Evolutionary conservation across 1,140 invertebrate species (phyloP), one percentile per base, ranked within the genome.

Genomic region (Oncopeltus fasciatus): DNA sequence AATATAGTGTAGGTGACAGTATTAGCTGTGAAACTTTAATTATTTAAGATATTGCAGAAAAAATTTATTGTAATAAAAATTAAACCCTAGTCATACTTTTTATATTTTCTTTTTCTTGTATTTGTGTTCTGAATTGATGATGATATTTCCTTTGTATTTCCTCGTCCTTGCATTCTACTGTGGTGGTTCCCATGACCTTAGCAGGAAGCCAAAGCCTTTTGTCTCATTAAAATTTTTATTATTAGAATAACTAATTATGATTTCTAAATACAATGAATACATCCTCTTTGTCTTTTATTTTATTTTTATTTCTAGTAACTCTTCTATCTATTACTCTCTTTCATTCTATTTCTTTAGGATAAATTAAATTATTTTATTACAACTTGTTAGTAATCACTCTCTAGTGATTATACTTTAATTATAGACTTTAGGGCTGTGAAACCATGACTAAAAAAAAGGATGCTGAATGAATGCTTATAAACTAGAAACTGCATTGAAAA

Each of bases 71-170:
- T 53, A 53, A 53, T 53, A 53, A 53, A 53, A 4, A 53, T 53
- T 53, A 53, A 53, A 53, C 21, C 21, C 49, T 53, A 53, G 49
- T 53, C 49, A 53, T 24, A 53, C 49, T 53, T 53, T 53, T n/a
- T n/a, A n/a, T 53, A 53, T 24, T 16, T 18, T 53, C 24, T 53
- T 53, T 24, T 53, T 24, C 24, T 14, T 53, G 49, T 24, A 24
- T 53, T 24, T 53, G 18, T 53, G 24, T 53, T 53, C 26, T 12
- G 26, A 53, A 24, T 24, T 18, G n/a, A n/a, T n/a, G n/a, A n/a
- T n/a, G n/a, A 20, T 53, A 26, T 53, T 53, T 53, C 49, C 49
- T 53, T 53, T 53, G 8, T 53, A 12, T 53, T 53, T 16, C 49
- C 49, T 53, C 24, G 26, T 53, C 49, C 49, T 53, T 24, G 12